Evolutionary conservation across 2,888 invertebrate genomes (phyloP).

Genomic region (Eutolmus rufibarbis): DNA sequence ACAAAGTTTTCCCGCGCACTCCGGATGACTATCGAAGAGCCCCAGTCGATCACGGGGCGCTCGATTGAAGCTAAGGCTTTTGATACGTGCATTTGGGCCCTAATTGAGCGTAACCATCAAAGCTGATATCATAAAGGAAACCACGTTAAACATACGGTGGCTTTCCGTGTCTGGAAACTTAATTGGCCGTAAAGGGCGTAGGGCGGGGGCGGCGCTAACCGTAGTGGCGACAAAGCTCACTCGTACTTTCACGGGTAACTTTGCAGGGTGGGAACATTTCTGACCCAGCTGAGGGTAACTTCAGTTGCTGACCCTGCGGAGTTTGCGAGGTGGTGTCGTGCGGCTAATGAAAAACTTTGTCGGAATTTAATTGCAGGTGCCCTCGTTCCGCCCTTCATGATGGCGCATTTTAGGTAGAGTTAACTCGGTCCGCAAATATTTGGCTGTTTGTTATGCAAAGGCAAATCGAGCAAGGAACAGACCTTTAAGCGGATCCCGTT

Average conservation of each 20-base stretch:
- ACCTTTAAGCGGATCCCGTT: neutral
- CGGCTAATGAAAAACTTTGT: neutral
- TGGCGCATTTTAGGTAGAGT: neutral
- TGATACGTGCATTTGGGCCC: constrained; percentile 19
- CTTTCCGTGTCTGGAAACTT: neutral
- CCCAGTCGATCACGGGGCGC: neutral
- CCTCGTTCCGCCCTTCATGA: neutral
- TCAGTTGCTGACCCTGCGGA: neutral
- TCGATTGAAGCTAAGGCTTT: neutral
- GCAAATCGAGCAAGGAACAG: neutral
- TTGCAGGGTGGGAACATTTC: neutral
- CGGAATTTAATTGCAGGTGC: neutral
- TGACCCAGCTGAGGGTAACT: neutral
- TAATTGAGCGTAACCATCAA: constrained; percentile 36
- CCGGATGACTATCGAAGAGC: neutral
- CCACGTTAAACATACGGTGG: constrained; percentile 3
- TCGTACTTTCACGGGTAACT: neutral
- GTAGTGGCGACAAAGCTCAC: neutral
- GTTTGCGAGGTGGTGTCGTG: neutral
- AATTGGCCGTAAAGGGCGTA: neutral
- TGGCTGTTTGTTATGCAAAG: neutral
- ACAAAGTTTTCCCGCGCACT: constrained; percentile 2
- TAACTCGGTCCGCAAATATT: neutral
- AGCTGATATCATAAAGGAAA: constrained; percentile 33
- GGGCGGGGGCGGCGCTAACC: neutral